These are phyloP conservation scores for Acleris laterana DNA, from an alignment of 2,888 invertebrate genomes.

Conservation along the genomic window DNA sequence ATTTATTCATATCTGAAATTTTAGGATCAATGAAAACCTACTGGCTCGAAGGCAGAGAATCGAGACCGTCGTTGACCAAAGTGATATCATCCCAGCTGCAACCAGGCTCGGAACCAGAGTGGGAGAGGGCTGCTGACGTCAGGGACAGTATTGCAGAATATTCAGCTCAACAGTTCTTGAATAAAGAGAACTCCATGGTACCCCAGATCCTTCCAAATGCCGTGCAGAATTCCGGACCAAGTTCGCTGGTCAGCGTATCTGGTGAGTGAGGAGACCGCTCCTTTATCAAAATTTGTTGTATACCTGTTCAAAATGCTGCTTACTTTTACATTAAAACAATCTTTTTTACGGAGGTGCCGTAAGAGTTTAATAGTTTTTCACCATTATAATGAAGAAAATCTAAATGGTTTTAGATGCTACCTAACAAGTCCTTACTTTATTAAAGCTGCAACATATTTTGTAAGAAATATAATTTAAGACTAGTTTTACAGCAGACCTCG, in stretches of 20 bases:
- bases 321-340: too few species aligned
- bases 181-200: conserved; percentile 52
- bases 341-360: too few species aligned
- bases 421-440: too few species aligned
- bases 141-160: conserved; percentile 77
- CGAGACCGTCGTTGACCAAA: conserved; percentile 83
- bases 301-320: too few species aligned
- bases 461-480: too few species aligned
- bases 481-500: too few species aligned
- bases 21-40: conserved; percentile 94
- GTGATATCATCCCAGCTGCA: conserved; percentile 71
- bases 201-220: conserved; percentile 56
- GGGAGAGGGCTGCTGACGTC: conserved; percentile 76
- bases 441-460: too few species aligned
- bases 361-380: too few species aligned
- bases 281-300: too few species aligned
- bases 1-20: conserved; percentile 27
- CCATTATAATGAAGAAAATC: too few species aligned
- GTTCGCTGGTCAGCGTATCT: conserved; percentile 52
- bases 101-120: conserved; percentile 72
- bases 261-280: conserved; percentile 40
- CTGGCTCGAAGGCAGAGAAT: conserved; percentile 91
- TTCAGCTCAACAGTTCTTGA: conserved; percentile 66
- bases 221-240: conserved; percentile 54
- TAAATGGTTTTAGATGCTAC: too few species aligned